A percentile compares a stretch with the other conserved stretches of the same genome.
Conservation (phyloP, 2,888 invertebrate species). For the Geophilus truncorum region DNA sequence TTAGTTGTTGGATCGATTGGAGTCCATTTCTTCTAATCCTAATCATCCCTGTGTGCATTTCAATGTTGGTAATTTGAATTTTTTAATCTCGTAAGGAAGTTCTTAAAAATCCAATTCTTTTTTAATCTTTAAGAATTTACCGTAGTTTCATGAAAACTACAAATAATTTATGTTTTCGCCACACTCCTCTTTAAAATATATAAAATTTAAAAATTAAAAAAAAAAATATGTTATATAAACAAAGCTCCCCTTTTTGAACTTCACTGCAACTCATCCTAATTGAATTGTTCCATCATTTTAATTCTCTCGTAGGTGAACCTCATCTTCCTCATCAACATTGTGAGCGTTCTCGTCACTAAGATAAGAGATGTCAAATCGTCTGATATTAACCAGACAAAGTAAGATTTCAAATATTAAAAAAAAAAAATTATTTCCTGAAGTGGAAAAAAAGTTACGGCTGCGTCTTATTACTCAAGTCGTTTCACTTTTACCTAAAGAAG, state of each 20-base stretch:
- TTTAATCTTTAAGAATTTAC: too few relatives aligned
- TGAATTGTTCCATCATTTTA: too few relatives aligned
- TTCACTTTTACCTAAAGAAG: background rate
- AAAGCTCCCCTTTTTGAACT: background rate
- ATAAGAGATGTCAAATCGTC: constrained; percentile 58
- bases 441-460: background rate
- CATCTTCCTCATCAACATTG: constrained; percentile 81
- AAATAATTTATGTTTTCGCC: too few relatives aligned
- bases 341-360: constrained; percentile 77
- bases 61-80: constrained; percentile 31
- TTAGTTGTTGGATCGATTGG: constrained; percentile 22
- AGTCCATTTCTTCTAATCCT: background rate
- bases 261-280: background rate
- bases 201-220: background rate
- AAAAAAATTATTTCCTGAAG: background rate
- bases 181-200: too few relatives aligned
- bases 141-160: too few relatives aligned
- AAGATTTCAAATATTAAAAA: background rate
- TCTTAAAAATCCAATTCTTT: too few relatives aligned
- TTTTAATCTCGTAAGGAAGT: background rate
- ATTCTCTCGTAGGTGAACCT: constrained; percentile 58
- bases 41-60: background rate
- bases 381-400: constrained; percentile 36
- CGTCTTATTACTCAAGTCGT: background rate
- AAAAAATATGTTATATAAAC: background rate